phyloP scores from a whole-genome alignment of 2,797 vertebrate species.

The Betta splendens region DNA sequence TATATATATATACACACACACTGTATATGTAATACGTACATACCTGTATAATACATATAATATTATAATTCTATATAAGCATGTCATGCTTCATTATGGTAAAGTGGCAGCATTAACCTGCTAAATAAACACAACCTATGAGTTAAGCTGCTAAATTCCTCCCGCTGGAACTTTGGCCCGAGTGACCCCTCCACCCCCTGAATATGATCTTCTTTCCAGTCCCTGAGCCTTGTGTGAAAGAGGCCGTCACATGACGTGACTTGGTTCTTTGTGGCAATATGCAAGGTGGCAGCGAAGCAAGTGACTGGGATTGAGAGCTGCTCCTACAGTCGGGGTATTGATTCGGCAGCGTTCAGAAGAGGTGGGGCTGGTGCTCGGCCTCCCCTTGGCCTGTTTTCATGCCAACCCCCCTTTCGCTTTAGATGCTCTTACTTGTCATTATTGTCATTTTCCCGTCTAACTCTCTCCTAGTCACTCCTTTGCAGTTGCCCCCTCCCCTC shows the following conservation, averaged over 20 bases:
- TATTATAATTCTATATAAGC: too few species aligned
- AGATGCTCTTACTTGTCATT: constrained; percentile 34
- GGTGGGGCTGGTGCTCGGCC: constrained; percentile 21
- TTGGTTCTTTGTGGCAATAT: constrained; percentile 68
- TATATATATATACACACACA: too few species aligned
- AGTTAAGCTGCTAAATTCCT: constrained; percentile 26
- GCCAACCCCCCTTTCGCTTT: background rate
- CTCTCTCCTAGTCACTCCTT: constrained; percentile 47
- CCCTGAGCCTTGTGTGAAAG: constrained; percentile 65
- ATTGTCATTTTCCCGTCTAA: constrained; percentile 34
- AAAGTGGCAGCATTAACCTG: constrained; percentile 4
- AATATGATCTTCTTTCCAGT: constrained; percentile 65
- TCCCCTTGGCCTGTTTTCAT: constrained; percentile 18
- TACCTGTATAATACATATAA: too few species aligned
- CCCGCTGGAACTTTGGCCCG: constrained; percentile 51
- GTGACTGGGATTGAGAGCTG: constrained; percentile 72
- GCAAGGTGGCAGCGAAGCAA: constrained; percentile 60
- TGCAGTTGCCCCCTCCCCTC: constrained; percentile 40
- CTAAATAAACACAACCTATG: constrained; percentile 24
- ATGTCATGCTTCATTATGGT: background rate
- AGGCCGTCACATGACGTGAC: constrained; percentile 72
- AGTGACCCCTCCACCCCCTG: constrained; percentile 27
- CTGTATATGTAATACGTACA: too few species aligned
- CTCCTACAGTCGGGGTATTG: constrained; percentile 81
- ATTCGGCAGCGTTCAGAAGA: constrained; percentile 74